Evolutionary conservation across 2,797 vertebrate genomes (phyloP).

Genomic region (Channallabes apus): DNA sequence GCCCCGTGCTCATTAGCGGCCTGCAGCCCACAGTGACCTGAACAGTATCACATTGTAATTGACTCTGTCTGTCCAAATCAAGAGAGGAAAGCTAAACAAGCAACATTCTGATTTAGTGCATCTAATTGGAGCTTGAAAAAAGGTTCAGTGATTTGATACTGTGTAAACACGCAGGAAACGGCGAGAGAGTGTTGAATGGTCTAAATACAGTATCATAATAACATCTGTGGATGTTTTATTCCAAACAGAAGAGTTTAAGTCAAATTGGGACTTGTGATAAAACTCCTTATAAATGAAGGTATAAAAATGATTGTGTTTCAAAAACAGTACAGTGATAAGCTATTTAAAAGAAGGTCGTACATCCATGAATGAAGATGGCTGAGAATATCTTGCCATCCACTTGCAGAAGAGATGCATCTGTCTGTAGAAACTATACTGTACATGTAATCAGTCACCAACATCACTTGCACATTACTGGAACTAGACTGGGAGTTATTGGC

Average conservation of each 20-base stretch:
- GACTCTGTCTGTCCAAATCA: constrained; percentile 71
- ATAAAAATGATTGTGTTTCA: too few relatives aligned
- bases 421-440: too few relatives aligned
- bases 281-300: too few relatives aligned
- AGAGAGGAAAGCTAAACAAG: constrained; percentile 36
- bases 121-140: constrained; percentile 40
- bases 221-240: neutral
- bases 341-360: too few relatives aligned
- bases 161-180: constrained; percentile 26
- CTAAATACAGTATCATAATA: neutral
- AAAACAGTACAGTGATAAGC: too few relatives aligned
- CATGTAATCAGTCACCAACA: too few relatives aligned
- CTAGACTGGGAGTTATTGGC: too few relatives aligned
- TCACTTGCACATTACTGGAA: too few relatives aligned
- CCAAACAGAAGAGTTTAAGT: neutral
- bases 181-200: neutral
- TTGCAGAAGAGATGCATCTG: too few relatives aligned
- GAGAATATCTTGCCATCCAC: too few relatives aligned
- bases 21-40: constrained; percentile 71
- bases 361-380: too few relatives aligned
- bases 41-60: constrained; percentile 72
- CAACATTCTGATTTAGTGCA: constrained; percentile 42
- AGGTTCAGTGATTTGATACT: constrained; percentile 27
- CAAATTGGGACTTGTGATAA: too few relatives aligned
- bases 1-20: constrained; percentile 71